Evolutionary conservation across 2,113 vertebrate species (phyloP), one percentile per base, ranked within the genome.

Genomic region (Pteropus alecto): DNA sequence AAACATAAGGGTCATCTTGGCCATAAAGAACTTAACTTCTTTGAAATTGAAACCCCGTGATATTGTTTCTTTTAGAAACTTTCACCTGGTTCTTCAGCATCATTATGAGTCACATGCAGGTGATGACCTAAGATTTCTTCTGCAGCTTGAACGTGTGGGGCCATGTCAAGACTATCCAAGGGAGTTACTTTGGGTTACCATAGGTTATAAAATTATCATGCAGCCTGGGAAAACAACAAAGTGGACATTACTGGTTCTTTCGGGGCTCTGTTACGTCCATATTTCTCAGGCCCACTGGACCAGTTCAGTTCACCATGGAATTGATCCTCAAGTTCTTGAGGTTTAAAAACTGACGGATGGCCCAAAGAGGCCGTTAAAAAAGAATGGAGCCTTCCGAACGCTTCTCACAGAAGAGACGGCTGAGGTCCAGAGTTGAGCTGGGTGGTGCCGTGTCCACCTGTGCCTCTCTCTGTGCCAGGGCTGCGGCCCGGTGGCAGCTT

Each of bases 91-190:
- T 95, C 79, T 41, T 97, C 96, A 94, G 94, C 90, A 90, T 89
- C 94, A 95, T 90, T 82, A 28, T 97, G 97, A 97, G 91, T 93
- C 77, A 89, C 79, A 48, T 41, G 97, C 98, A 98, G 96, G 97
- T 96, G 96, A 96, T 87, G 68, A 90, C 51, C 96, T 65, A 89
- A 94, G 96, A 90, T 92, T 96, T 98, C 83, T 71, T 68, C 9
- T 95, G 86, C 94, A 97, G 43, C 94, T 95, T 95, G 95, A 95
- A 96, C 97, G 35, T 51, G 93, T 92, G 97, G 97, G 96, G 96
- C 94, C 54, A 67, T 77, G 93, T 97, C 16, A 90, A 94, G 97
- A 97, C 97, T 95, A 96, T 81, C 94, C 79, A 58, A 92, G 96
- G 83, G 63, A 51, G 65, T 73, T 46, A 94, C 95, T 96, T 95